Conservation (phyloP, 2,888 invertebrate genomes). For the Nemotelus pantherinus region DNA sequence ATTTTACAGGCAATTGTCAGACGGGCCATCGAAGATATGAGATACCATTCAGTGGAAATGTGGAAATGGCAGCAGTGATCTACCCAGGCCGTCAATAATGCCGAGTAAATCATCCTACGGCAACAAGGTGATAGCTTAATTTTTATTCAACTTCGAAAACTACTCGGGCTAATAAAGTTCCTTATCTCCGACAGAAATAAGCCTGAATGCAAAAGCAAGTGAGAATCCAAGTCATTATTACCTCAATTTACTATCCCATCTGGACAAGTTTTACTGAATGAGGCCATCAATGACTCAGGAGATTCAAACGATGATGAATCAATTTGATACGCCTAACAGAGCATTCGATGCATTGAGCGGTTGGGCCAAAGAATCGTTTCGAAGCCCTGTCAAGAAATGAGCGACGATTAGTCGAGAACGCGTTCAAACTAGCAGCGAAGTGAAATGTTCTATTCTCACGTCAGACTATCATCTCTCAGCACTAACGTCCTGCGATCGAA, state of each 20-base stretch:
- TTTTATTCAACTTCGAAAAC: neutral
- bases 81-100: neutral
- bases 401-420: neutral
- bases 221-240: constrained; percentile 7
- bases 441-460: too few species aligned
- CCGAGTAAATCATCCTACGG: too few species aligned
- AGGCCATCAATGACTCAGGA: constrained; percentile 14
- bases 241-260: constrained; percentile 20
- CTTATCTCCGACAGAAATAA: neutral
- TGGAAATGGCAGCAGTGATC: constrained; percentile 18
- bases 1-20: too few species aligned
- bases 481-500: constrained; percentile 43
- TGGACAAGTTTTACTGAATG: constrained; percentile 24
- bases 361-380: neutral
- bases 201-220: neutral
- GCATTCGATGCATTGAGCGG: neutral
- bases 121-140: constrained; percentile 27
- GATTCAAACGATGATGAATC: constrained; percentile 6
- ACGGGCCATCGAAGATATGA: too few species aligned
- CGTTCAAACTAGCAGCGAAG: too few species aligned
- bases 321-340: neutral
- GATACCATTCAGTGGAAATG: neutral
- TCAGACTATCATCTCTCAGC: neutral
- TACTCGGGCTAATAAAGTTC: too few species aligned
- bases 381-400: neutral